These are phyloP conservation scores for Agrochola lychnidis DNA, from an alignment of 2,888 invertebrate species.

Conservation along the genomic window DNA sequence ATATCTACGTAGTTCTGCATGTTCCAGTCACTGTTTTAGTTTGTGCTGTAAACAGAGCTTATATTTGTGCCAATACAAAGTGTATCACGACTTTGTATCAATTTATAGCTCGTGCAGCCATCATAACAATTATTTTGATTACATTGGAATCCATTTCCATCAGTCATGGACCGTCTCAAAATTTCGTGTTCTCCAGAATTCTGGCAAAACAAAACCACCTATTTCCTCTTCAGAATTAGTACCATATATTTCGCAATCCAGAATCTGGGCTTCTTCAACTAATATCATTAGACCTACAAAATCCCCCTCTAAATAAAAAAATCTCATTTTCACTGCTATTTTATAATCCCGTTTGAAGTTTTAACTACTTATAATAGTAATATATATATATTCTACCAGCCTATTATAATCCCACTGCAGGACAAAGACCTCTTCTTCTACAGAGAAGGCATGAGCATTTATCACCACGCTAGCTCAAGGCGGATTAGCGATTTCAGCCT, in stretches of 20 bases:
- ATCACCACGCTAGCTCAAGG: neutral
- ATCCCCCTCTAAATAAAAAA: neutral
- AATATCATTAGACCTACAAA: neutral
- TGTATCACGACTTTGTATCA: constrained; percentile 34
- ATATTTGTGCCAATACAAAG: constrained; percentile 36
- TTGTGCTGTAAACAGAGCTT: constrained; percentile 51
- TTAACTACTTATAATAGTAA: neutral
- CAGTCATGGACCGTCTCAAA: constrained; percentile 15
- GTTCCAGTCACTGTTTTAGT: constrained; percentile 25
- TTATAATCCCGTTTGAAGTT: neutral
- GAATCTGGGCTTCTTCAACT: neutral
- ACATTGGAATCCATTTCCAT: constrained; percentile 25
- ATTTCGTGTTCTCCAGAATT: neutral
- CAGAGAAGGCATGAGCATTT: neutral
- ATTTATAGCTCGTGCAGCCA: constrained; percentile 32
- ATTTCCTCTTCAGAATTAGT: neutral
- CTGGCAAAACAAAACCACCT: neutral
- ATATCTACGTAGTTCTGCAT: constrained; percentile 9
- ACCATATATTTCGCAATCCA: too few relatives aligned
- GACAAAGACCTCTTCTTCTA: neutral
- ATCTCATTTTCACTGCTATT: neutral
- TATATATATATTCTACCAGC: neutral
- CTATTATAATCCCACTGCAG: neutral
- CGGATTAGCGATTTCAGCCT: neutral
- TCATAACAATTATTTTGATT: constrained; percentile 36